phyloP scores from a whole-genome alignment of 2,113 vertebrate genomes.

The chimpanzee (Pan troglodytes) region DNA sequence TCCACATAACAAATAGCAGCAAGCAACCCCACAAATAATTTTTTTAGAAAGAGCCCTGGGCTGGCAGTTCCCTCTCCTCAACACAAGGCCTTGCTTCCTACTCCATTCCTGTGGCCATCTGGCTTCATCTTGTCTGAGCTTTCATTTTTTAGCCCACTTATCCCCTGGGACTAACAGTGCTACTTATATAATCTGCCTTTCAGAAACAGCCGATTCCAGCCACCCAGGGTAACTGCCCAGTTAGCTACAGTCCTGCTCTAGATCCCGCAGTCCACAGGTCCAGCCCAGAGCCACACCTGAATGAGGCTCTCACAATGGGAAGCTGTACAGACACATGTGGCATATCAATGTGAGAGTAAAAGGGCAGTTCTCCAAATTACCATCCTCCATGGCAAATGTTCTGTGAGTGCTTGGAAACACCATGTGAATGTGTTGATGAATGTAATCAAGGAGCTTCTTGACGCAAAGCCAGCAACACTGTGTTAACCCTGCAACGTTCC shows the following conservation, averaged over 20 bases:
- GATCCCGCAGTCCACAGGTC: not conserved
- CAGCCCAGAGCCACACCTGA: not conserved
- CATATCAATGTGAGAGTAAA: not conserved
- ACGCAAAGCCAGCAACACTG: not conserved
- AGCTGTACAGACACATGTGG: not conserved
- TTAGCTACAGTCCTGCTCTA: not conserved
- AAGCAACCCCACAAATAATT: no score
- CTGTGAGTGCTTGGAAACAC: not conserved
- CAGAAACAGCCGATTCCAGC: not conserved
- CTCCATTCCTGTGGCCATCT: not conserved
- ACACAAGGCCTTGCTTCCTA: not conserved
- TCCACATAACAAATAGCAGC: not conserved
- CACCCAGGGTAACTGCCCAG: not conserved
- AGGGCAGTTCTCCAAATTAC: not conserved
- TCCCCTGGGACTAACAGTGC: not conserved
- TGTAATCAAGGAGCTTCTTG: not conserved
- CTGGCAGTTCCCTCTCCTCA: not conserved
- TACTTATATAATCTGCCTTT: not conserved
- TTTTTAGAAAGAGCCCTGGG: not conserved
- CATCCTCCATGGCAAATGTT: not conserved
- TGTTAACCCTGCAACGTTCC: not conserved
- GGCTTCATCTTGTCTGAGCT: not conserved
- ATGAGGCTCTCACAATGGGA: not conserved
- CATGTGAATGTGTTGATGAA: not conserved
- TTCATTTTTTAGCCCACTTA: not conserved